Conservation (phyloP, 1,140 invertebrate genomes). For the Zaprionus kolodkinae region DNA sequence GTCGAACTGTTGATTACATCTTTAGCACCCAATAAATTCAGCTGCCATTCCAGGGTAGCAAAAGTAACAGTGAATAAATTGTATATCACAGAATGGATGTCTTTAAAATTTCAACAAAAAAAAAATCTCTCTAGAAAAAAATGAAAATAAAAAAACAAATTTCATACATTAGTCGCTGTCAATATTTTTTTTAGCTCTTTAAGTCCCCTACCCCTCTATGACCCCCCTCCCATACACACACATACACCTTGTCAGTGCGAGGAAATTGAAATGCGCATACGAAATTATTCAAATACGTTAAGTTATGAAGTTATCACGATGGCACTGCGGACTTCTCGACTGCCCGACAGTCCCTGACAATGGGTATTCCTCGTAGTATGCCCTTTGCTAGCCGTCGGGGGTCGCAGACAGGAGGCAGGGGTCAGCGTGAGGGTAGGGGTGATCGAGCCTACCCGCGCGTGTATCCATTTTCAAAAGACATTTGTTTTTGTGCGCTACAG, state of each 20-base stretch:
- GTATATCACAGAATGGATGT: slow-evolving; percentile 30
- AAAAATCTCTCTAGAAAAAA: slow-evolving; percentile 7
- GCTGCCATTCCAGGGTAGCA: slow-evolving; percentile 38
- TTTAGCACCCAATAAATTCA: slow-evolving; percentile 49
- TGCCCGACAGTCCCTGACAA: slow-evolving; percentile 61
- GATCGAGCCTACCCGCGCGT: slow-evolving; percentile 33
- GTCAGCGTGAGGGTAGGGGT: slow-evolving; percentile 21
- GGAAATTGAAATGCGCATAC: slow-evolving; percentile 80
- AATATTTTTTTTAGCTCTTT: slow-evolving; percentile 54
- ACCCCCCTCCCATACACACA: not conserved
- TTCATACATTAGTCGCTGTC: slow-evolving; percentile 73
- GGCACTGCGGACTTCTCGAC: slow-evolving; percentile 56
- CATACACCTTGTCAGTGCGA: slow-evolving; percentile 42
- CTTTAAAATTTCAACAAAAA: slow-evolving; percentile 37
- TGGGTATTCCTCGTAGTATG: slow-evolving; percentile 61
- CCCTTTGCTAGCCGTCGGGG: slow-evolving; percentile 41
- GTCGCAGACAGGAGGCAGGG: slow-evolving; percentile 12
- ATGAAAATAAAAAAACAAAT: slow-evolving; percentile 41
- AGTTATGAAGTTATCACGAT: slow-evolving; percentile 83
- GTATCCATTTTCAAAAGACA: slow-evolving; percentile 58
- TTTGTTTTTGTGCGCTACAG: slow-evolving; percentile 77
- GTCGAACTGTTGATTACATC: slow-evolving; percentile 33
- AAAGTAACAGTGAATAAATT: slow-evolving; percentile 49
- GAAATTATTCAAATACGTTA: slow-evolving; percentile 79
- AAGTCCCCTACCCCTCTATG: slow-evolving; percentile 8